A percentile compares a stretch with the other conserved stretches of the same genome.
These are phyloP conservation scores for Hylyphantes graminicola DNA, from an alignment of 1,140 invertebrate genomes.

Conservation along the genomic window DNA sequence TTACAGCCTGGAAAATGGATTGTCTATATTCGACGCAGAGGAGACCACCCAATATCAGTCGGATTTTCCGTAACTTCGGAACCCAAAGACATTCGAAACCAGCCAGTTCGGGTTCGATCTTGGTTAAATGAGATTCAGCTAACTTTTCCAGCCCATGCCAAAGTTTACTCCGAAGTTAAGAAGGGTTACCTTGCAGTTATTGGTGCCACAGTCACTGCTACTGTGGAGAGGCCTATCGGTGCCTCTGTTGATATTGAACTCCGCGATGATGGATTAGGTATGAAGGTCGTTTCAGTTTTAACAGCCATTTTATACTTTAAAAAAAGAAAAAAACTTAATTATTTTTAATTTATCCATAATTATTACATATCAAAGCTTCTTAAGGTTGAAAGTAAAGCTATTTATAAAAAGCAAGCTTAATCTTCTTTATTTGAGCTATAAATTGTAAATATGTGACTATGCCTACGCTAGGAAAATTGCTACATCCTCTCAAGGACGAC, in stretches of 20 bases:
- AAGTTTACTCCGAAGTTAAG: conserved; percentile 60
- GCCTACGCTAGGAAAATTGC: too few species aligned
- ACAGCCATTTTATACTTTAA: neutral
- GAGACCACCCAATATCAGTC: conserved; percentile 4
- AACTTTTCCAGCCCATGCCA: conserved; percentile 47
- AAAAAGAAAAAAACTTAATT: neutral
- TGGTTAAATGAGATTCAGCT: conserved; percentile 56
- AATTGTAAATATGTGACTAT: too few species aligned
- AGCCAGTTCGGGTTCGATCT: conserved; percentile 50
- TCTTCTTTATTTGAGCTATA: too few species aligned
- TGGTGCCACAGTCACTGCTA: conserved; percentile 52
- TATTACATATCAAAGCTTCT: too few species aligned
- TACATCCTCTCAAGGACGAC: too few species aligned
- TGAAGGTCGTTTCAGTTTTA: neutral
- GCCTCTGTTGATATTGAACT: conserved; percentile 56
- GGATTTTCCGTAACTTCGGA: conserved; percentile 45
- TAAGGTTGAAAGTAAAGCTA: too few species aligned
- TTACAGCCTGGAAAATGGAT: conserved; percentile 47
- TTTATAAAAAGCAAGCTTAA: too few species aligned
- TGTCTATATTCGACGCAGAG: conserved; percentile 23
- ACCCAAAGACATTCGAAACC: conserved; percentile 44
- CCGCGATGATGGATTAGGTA: conserved; percentile 62
- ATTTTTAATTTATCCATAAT: neutral
- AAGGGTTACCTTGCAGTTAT: conserved; percentile 59
- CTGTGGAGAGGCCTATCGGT: conserved; percentile 58